Base-by-base conservation (phyloP, 2,888 invertebrate genomes). In the Amphipyra berbera region DNA sequence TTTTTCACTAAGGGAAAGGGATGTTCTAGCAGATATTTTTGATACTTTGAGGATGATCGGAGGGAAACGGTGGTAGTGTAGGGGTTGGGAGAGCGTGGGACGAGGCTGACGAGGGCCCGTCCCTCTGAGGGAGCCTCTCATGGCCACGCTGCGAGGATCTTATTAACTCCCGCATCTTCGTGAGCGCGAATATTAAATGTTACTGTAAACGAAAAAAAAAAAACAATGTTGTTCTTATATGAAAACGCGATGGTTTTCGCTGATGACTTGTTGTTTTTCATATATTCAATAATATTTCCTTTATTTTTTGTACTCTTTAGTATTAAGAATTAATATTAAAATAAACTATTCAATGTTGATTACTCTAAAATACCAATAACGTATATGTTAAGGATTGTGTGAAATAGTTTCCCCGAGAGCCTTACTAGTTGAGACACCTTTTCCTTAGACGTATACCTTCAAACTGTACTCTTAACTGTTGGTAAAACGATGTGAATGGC, bases 251-350 rank as follows among this genome's bases (percentile, higher is more conserved):
- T 89, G 82, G 83, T 88, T 87, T 90, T 93, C 94, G 94, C 93
- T 89, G 82, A 91, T 89, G 87, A 93, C 94, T 93, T 94, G 94
- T 95, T 95, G 95, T 93, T 94, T 93, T 94, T 93, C 93, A 93
- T 93, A 93, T 93, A 94, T 93, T 94, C 94, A 93, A 86, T 94
- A 90, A 94, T 92, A 93, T 93, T 95, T 95, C 94, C 95, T 95
- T 95, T 95, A 95, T 95, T 95, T 95, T 95, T 95, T 95, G 94
- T 95, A 95, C 95, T 95, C 94, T 95, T 94, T 95, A 95, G 94
- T 92, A 83, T 88, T 81, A 94, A 95, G 94, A 93, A 87, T 89
- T 94, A 93, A 94, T 92, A 92, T 92, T 93, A 92, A 92, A 89
- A 87, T 92, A 90, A 92, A 93, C 93, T 95, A 95, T 95, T 94